phyloP scores from a whole-genome alignment of 2,113 vertebrate species.

The Butorides virescens region DNA sequence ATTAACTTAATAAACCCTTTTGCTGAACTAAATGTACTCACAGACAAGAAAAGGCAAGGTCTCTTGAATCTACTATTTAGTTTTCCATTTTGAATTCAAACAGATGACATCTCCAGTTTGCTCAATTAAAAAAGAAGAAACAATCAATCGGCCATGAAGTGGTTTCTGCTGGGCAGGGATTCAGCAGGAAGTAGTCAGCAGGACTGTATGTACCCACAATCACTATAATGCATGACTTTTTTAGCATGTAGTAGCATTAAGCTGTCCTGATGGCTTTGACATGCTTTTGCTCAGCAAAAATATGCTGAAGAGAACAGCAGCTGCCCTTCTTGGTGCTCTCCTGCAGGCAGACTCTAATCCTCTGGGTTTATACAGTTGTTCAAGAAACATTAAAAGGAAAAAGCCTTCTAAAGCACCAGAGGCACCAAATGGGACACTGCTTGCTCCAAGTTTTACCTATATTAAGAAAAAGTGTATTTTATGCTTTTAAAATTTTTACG shows the following conservation, averaged over 20 bases:
- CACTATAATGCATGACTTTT: neutral
- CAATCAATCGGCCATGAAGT: neutral
- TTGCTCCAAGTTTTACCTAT: neutral
- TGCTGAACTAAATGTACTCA: neutral
- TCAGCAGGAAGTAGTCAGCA: neutral
- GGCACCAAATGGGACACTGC: constrained; percentile 13
- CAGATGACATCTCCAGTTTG: neutral
- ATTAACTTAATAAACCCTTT: neutral
- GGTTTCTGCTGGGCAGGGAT: constrained; percentile 19
- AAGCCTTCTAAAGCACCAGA: neutral
- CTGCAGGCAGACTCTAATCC: constrained; percentile 43
- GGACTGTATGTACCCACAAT: neutral
- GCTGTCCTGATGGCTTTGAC: neutral
- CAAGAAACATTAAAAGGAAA: constrained; percentile 16
- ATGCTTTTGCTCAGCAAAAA: constrained; percentile 18
- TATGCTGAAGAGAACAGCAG: constrained; percentile 33
- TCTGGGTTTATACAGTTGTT: constrained; percentile 57
- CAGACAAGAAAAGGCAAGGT: neutral
- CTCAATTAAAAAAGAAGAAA: neutral
- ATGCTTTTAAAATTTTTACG: neutral
- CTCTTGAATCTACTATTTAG: neutral
- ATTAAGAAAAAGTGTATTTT: neutral
- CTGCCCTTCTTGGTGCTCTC: constrained; percentile 39
- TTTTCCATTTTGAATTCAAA: neutral
- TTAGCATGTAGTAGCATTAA: neutral